Conservation (phyloP, 2,797 vertebrate genomes). For the Coreius guichenoti region DNA sequence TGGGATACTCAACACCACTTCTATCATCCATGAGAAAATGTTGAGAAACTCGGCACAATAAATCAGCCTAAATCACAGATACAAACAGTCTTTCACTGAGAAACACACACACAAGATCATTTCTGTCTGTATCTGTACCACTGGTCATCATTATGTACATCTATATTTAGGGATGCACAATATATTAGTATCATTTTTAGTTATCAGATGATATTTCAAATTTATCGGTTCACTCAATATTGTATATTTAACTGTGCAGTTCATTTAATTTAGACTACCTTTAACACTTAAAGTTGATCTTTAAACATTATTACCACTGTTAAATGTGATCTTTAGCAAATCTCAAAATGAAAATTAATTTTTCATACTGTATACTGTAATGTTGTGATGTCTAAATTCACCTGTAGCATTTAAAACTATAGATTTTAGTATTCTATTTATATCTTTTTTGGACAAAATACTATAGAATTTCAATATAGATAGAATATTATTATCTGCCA, state of each 20-base stretch:
- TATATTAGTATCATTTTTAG: background rate
- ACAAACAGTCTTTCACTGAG: constrained; percentile 55
- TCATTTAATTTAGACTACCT: background rate
- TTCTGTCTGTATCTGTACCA: constrained; percentile 29
- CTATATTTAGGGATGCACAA: constrained; percentile 21
- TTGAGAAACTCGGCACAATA: constrained; percentile 65
- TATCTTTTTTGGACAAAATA: background rate
- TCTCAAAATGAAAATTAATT: background rate
- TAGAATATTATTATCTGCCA: too few species aligned
- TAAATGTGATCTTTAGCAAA: background rate
- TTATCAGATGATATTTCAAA: background rate
- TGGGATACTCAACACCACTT: constrained; percentile 86
- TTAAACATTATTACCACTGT: background rate
- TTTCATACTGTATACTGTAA: background rate
- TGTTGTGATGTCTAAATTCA: background rate
- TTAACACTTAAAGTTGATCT: constrained; percentile 4
- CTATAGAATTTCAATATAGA: background rate
- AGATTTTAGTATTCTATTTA: background rate
- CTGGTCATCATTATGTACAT: constrained; percentile 38
- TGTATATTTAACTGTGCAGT: background rate
- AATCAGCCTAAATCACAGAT: constrained; percentile 51
- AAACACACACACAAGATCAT: constrained; percentile 48
- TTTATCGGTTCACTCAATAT: background rate
- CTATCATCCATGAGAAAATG: constrained; percentile 81
- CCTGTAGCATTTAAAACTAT: background rate